Conservation (phyloP, 1,140 invertebrate genomes). For the Bombyx mandarina region DNA sequence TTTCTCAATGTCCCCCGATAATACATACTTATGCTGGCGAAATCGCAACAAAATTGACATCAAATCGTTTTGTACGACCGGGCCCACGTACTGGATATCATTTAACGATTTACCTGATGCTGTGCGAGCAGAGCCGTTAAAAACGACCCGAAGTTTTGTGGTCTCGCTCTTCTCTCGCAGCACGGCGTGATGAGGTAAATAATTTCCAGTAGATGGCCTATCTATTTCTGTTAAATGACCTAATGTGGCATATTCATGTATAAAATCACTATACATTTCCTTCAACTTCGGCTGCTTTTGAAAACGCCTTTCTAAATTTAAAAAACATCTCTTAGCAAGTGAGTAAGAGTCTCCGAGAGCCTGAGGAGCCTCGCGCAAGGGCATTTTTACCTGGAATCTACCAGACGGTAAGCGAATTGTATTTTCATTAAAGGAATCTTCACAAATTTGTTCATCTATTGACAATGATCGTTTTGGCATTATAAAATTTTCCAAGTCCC, state of each 20-base stretch:
- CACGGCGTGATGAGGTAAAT: slow-evolving; percentile 16
- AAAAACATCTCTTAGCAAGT: slow-evolving; percentile 31
- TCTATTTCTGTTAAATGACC: slow-evolving; percentile 25
- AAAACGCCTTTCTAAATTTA: slow-evolving; percentile 28
- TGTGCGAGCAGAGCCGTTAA: slow-evolving; percentile 12
- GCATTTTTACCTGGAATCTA: slow-evolving; percentile 32
- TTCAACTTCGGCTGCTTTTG: slow-evolving; percentile 22
- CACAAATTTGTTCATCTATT: slow-evolving; percentile 14
- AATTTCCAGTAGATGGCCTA: slow-evolving; percentile 5
- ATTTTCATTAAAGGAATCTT: slow-evolving; percentile 18
- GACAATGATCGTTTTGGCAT: slow-evolving; percentile 5
- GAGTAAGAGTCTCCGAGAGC: slow-evolving; percentile 30
- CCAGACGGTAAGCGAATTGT: slow-evolving; percentile 22
- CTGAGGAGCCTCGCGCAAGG: slow-evolving; percentile 25
- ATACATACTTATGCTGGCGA: slow-evolving; percentile 11
- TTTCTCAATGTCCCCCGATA: slow-evolving; percentile 36
- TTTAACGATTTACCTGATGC: slow-evolving; percentile 12
- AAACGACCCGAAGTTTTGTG: slow-evolving; percentile 17
- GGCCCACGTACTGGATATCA: slow-evolving; percentile 12
- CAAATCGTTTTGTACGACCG: slow-evolving; percentile 13
- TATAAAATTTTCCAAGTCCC: slow-evolving; percentile 21
- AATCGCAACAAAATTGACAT: slow-evolving; percentile 12
- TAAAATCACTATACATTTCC: slow-evolving; percentile 27
- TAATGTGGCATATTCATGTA: slow-evolving; percentile 24
- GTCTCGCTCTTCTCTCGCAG: slow-evolving; percentile 8